Percentiles rank a stretch among this genome's conserved stretches.
phyloP scores from a whole-genome alignment of 1,140 invertebrate species.

The Triops longicaudatus region DNA sequence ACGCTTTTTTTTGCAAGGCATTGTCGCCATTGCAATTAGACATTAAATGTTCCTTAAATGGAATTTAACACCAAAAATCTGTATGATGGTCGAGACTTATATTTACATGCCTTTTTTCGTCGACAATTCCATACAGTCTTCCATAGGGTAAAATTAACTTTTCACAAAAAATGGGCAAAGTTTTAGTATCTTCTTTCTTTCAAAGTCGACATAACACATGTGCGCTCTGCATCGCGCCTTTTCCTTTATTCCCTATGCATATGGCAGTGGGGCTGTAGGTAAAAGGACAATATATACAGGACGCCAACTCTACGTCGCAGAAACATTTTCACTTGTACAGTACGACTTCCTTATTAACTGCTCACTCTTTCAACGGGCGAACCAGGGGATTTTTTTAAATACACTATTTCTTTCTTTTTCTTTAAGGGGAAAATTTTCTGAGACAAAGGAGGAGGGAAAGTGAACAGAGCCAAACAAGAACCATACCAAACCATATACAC shows the following conservation, averaged over 20 bases:
- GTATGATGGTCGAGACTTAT: not conserved
- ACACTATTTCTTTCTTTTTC: not conserved
- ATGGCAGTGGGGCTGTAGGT: conserved; percentile 5
- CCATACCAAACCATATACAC: not conserved
- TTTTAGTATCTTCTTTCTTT: not conserved
- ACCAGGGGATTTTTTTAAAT: not conserved
- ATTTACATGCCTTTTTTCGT: conserved; percentile 6
- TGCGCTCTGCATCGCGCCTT: conserved; percentile 3
- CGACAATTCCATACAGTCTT: not conserved
- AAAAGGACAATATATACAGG: not conserved
- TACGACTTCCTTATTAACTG: not conserved
- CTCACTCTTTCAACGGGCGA: not conserved
- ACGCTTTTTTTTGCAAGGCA: too few species aligned
- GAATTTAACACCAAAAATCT: not conserved
- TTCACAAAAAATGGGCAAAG: not conserved
- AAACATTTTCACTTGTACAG: not conserved
- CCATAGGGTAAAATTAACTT: not conserved
- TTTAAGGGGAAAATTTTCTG: not conserved
- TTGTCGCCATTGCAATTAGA: too few species aligned
- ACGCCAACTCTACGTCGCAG: not conserved
- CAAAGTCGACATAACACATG: not conserved
- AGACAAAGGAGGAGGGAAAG: not conserved
- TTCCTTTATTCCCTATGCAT: conserved; percentile 2
- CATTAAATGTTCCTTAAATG: too few species aligned
- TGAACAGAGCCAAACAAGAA: not conserved